These are phyloP conservation scores for Archivesica marissinica DNA, from an alignment of 1,140 invertebrate species.

Conservation along the genomic window DNA sequence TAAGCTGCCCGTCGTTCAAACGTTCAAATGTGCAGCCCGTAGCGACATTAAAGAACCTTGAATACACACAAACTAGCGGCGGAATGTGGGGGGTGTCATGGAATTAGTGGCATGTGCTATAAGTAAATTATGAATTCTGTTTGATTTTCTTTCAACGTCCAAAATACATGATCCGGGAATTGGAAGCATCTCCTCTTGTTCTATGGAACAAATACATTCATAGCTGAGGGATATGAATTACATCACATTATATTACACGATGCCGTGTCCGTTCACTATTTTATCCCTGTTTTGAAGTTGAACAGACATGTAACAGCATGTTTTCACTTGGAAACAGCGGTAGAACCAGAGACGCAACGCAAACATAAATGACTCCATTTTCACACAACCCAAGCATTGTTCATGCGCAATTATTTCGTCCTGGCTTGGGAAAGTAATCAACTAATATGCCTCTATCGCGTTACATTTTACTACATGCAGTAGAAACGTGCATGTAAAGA, in stretches of 20 bases:
- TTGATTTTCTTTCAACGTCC: too few relatives aligned
- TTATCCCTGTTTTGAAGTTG: slow-evolving; percentile 15
- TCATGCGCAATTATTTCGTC: slow-evolving; percentile 29
- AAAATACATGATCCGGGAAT: too few relatives aligned
- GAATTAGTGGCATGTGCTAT: too few relatives aligned
- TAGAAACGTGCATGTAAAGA: slow-evolving; percentile 17
- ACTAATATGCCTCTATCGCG: slow-evolving; percentile 19
- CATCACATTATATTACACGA: not conserved
- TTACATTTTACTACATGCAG: slow-evolving; percentile 35
- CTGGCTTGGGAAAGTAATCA: slow-evolving; percentile 22
- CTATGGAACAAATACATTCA: not conserved
- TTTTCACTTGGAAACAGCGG: not conserved
- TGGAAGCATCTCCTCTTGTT: not conserved
- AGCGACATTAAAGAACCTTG: too few relatives aligned
- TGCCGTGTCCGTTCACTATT: not conserved
- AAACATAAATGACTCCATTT: slow-evolving; percentile 21
- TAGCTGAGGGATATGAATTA: not conserved
- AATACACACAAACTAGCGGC: too few relatives aligned
- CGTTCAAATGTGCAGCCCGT: too few relatives aligned
- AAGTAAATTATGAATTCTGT: too few relatives aligned
- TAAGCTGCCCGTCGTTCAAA: too few relatives aligned
- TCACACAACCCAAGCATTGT: slow-evolving; percentile 24
- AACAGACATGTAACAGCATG: slow-evolving; percentile 12
- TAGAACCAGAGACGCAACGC: not conserved
- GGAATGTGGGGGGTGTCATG: too few relatives aligned